Evolutionary conservation across 2,888 invertebrate genomes (phyloP).

Genomic region (Cerastis leucographa): DNA sequence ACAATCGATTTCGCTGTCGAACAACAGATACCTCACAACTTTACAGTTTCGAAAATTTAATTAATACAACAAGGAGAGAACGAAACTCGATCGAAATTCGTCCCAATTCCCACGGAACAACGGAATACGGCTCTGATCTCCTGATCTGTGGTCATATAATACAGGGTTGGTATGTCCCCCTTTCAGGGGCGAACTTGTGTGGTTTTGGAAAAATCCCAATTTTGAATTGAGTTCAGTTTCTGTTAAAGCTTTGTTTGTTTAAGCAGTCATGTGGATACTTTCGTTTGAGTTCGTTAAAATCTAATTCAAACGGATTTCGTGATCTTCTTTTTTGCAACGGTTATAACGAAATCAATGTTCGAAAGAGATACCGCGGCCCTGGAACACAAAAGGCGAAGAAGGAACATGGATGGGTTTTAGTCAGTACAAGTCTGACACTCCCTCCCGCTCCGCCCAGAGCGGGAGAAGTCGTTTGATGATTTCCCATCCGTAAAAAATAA

Average conservation of each 20-base stretch:
- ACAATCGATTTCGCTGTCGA: constrained; percentile 31
- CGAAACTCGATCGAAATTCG: constrained; percentile 70
- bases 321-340: background rate
- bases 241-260: constrained; percentile 40
- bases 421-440: too few species aligned
- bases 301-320: background rate
- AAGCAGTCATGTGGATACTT: constrained; percentile 18
- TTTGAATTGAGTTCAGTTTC: constrained; percentile 44
- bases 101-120: constrained; percentile 84
- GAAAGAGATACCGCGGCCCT: too few species aligned
- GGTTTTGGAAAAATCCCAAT: constrained; percentile 56
- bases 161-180: constrained; percentile 72
- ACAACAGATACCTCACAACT: constrained; percentile 68
- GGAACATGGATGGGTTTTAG: too few species aligned
- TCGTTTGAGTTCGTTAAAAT: constrained; percentile 13
- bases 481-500: too few species aligned
- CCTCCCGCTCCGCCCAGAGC: too few species aligned
- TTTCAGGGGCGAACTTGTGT: constrained; percentile 65
- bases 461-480: too few species aligned
- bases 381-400: too few species aligned
- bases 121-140: constrained; percentile 79
- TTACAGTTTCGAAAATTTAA: constrained; percentile 77
- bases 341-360: background rate
- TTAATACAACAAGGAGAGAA: constrained; percentile 75
- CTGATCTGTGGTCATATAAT: constrained; percentile 84